A percentile compares a stretch with the other conserved stretches of the same genome.
Conservation (phyloP, 2,797 vertebrate genomes). For the Squalus acanthias region DNA sequence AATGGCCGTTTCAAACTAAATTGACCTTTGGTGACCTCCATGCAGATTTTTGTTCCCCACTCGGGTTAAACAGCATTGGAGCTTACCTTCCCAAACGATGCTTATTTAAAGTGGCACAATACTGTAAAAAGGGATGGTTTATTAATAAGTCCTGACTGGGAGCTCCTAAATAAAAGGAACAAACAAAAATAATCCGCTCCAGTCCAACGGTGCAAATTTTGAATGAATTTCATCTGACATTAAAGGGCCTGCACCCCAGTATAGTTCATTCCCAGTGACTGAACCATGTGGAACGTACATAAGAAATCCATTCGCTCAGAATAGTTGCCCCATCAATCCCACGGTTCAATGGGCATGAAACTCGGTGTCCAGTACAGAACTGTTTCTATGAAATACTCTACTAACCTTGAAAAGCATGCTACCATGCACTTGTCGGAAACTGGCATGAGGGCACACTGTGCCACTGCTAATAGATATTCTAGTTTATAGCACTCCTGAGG, state of each 20-base stretch:
- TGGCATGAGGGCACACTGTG: not conserved
- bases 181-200: not conserved
- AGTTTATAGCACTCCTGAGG: not conserved
- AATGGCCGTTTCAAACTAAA: conserved; percentile 2
- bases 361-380: not conserved
- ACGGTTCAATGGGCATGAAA: not conserved
- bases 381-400: not conserved
- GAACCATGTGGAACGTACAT: not conserved
- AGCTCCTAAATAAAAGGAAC: not conserved
- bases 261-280: not conserved
- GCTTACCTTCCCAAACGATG: not conserved
- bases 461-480: not conserved
- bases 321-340: not conserved
- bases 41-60: not conserved
- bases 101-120: not conserved
- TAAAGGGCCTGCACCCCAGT: not conserved
- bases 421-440: not conserved
- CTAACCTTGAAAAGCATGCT: not conserved
- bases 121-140: not conserved
- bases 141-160: not conserved
- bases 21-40: too few species aligned
- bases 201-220: not conserved
- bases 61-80: not conserved
- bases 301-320: not conserved
- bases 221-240: not conserved